Evolutionary conservation across 2,888 invertebrate genomes (phyloP).

Genomic region (Rhogogaster chlorosoma): DNA sequence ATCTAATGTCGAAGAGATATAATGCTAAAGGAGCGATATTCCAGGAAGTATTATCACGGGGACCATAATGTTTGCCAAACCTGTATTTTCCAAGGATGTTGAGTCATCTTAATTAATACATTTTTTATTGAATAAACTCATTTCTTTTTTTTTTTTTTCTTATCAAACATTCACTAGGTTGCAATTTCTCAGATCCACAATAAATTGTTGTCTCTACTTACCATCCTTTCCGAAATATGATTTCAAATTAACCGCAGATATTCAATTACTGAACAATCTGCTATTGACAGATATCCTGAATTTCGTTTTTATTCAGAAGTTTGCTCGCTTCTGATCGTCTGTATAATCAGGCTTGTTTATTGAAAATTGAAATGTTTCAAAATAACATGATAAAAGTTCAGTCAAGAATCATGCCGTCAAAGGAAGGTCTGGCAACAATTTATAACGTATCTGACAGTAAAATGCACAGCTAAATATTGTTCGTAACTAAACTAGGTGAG

Average conservation of each 20-base stretch:
- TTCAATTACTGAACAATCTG: neutral
- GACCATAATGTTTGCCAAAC: neutral
- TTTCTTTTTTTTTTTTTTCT: neutral
- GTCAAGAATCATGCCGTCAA: neutral
- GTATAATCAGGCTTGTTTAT: neutral
- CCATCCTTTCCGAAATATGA: neutral
- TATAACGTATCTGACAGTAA: neutral
- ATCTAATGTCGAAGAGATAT: neutral
- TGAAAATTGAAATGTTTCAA: neutral
- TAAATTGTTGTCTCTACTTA: neutral
- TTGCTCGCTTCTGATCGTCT: neutral
- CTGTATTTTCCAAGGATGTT: neutral
- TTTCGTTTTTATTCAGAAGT: neutral
- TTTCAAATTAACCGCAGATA: neutral
- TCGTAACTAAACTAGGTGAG: neutral
- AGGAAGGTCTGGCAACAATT: neutral
- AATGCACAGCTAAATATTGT: neutral
- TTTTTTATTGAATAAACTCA: neutral
- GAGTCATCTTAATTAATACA: neutral
- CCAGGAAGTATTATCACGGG: neutral
- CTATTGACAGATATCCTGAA: neutral
- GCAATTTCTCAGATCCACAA: neutral
- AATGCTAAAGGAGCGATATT: neutral
- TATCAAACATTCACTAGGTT: neutral
- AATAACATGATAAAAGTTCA: neutral